Conservation (phyloP, 2,888 invertebrate genomes). For the Trisateles emortualis region DNA sequence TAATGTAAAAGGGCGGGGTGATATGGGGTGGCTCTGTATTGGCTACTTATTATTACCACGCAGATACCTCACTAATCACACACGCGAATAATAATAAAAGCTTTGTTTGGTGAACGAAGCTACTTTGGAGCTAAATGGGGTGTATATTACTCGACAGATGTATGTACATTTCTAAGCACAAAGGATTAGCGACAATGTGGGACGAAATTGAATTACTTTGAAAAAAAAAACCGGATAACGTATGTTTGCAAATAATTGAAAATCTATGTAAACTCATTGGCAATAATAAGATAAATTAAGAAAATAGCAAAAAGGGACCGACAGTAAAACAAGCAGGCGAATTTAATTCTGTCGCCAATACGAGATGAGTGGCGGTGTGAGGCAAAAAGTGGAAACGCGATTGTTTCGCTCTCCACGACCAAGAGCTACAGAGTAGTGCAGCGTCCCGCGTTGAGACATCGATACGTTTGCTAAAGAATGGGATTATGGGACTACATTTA, state of each 20-base stretch:
- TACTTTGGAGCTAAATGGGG: slow-evolving; percentile 57
- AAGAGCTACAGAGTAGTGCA: slow-evolving; percentile 55
- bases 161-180: slow-evolving; percentile 35
- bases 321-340: slow-evolving; percentile 71
- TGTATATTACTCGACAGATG: slow-evolving; percentile 59
- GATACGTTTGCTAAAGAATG: slow-evolving; percentile 33
- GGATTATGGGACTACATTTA: neutral
- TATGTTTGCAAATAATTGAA: slow-evolving; percentile 9
- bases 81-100: slow-evolving; percentile 61
- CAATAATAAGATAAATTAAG: slow-evolving; percentile 60
- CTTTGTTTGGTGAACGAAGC: slow-evolving; percentile 48
- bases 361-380: slow-evolving; percentile 68
- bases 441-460: slow-evolving; percentile 47
- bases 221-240: neutral
- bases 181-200: slow-evolving; percentile 35
- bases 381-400: slow-evolving; percentile 74
- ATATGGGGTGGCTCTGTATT: slow-evolving; percentile 63
- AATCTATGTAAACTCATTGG: slow-evolving; percentile 62
- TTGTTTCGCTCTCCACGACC: slow-evolving; percentile 66
- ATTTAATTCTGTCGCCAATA: slow-evolving; percentile 77
- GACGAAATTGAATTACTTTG: slow-evolving; percentile 5
- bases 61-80: slow-evolving; percentile 66
- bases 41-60: slow-evolving; percentile 77
- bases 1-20: slow-evolving; percentile 55
- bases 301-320: slow-evolving; percentile 59